Evolutionary conservation across 2,113 vertebrate genomes (phyloP).

Genomic region (Rhea pennata): DNA sequence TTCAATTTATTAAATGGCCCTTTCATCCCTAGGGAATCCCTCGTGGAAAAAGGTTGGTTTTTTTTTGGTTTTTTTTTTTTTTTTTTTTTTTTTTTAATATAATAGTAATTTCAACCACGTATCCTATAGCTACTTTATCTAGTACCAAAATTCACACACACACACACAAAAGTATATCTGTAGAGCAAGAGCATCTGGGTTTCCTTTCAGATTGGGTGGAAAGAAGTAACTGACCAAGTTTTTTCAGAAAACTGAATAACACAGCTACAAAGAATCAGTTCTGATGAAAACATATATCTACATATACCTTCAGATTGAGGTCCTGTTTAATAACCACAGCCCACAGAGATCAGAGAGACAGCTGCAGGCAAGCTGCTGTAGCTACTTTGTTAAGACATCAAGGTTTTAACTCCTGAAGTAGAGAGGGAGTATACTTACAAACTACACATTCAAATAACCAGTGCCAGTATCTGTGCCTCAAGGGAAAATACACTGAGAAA

Average conservation of each 20-base stretch:
- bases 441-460: background rate
- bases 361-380: background rate
- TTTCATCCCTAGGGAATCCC: background rate
- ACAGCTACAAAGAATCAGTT: background rate
- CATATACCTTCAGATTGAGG: background rate
- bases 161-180: background rate
- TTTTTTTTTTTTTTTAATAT: background rate
- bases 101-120: background rate
- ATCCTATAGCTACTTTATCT: background rate
- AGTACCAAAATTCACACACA: background rate
- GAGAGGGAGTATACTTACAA: background rate
- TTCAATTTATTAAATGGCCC: background rate
- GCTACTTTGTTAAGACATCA: background rate
- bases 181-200: background rate
- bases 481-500: background rate
- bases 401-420: background rate
- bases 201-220: background rate
- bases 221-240: background rate
- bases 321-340: rapidly evolving
- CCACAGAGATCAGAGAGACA: background rate
- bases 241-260: background rate
- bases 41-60: too few species aligned
- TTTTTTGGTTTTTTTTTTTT: too few species aligned
- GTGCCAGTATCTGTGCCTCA: background rate
- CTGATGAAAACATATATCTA: background rate